Evolutionary conservation across 23 tunicate genomes (phyloP).

Genomic region (Ascidia mentula): DNA sequence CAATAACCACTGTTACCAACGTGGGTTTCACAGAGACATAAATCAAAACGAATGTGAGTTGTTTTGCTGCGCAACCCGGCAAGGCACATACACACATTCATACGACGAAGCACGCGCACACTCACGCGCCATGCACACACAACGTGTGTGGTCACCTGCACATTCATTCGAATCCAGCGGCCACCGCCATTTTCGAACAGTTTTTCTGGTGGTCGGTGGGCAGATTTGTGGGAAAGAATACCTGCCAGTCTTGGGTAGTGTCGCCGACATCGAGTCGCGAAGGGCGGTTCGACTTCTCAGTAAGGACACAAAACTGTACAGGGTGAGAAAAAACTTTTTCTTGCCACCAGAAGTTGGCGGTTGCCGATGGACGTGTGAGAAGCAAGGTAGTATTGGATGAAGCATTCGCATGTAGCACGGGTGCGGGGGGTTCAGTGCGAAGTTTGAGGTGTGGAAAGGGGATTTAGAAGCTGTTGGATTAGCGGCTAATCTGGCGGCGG

Average conservation of each 20-base stretch:
- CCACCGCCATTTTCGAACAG: too few species aligned
- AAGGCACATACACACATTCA: too few species aligned
- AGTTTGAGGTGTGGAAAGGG: neutral
- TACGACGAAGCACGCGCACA: neutral
- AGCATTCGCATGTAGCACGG: too few species aligned
- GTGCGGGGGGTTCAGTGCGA: too few species aligned
- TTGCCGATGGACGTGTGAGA: neutral
- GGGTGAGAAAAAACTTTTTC: too few species aligned
- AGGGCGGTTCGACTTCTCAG: too few species aligned
- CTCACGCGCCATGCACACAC: neutral
- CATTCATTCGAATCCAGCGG: too few species aligned
- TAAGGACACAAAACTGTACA: too few species aligned
- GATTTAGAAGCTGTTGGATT: neutral
- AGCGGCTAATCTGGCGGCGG: neutral
- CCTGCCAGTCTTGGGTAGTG: too few species aligned
- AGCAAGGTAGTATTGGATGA: neutral
- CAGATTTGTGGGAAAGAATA: too few species aligned
- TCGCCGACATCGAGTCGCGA: too few species aligned
- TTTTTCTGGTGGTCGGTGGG: neutral
- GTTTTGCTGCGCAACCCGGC: neutral
- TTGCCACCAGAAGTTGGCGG: too few species aligned
- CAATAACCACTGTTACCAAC: neutral
- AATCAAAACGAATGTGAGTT: neutral
- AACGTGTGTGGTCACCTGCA: neutral
- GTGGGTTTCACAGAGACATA: neutral